Conservation (phyloP, 2,888 invertebrate genomes). For the Onchidella celtica region DNA sequence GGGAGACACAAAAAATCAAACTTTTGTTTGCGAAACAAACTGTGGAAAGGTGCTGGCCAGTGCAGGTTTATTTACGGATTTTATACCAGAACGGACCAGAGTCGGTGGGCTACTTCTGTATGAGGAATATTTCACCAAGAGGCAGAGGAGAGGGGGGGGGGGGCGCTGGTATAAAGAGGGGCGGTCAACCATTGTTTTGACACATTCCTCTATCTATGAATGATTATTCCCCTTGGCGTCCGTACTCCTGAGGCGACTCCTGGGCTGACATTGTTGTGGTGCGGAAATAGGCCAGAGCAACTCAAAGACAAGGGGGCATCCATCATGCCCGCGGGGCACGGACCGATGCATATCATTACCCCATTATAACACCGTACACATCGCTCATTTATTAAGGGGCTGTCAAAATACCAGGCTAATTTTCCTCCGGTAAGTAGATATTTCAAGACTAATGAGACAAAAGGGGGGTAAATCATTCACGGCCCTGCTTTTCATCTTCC, state of each 20-base stretch:
- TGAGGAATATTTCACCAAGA: too few relatives aligned
- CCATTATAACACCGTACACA: not conserved
- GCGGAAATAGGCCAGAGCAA: not conserved
- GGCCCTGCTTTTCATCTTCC: too few relatives aligned
- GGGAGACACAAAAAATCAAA: too few relatives aligned
- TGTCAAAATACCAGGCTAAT: not conserved
- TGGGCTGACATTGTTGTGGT: not conserved
- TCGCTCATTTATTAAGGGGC: not conserved
- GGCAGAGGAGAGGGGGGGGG: not conserved
- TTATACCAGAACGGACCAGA: too few relatives aligned
- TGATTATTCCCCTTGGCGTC: not conserved
- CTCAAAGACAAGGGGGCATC: not conserved
- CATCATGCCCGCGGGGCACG: not conserved
- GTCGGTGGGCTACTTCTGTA: too few relatives aligned
- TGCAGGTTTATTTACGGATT: too few relatives aligned
- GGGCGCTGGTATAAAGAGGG: not conserved
- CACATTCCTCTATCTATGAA: not conserved
- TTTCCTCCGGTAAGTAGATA: not conserved
- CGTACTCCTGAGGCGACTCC: not conserved
- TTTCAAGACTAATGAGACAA: not conserved
- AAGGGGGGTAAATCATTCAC: not conserved
- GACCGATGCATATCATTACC: not conserved
- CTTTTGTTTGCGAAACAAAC: too few relatives aligned
- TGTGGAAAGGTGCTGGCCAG: too few relatives aligned
- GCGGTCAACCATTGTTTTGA: constrained; percentile 12